Conservation (phyloP, 2,113 vertebrate genomes). For the Rattus norvegicus region DNA sequence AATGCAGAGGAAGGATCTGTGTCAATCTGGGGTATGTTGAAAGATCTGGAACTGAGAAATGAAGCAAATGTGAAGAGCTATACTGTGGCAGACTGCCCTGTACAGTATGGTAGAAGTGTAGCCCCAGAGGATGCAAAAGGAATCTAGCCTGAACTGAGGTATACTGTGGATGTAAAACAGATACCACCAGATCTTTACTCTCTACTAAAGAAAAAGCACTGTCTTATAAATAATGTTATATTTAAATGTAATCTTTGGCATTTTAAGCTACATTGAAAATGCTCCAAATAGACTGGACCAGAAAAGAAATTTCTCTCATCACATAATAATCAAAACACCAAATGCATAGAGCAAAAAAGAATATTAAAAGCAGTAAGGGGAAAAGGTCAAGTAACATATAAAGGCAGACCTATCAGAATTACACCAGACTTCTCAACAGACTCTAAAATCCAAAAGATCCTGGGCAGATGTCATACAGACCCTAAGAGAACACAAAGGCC, state of each 20-base stretch:
- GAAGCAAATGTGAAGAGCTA: not conserved
- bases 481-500: no score
- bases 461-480: no score
- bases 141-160: not conserved
- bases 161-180: not conserved
- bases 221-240: not conserved
- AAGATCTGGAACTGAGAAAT: not conserved
- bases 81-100: accelerated
- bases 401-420: no score
- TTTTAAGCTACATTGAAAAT: not conserved
- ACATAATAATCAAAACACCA: no score
- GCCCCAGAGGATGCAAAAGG: not conserved
- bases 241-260: not conserved
- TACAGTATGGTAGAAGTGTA: not conserved
- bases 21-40: not conserved
- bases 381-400: no score
- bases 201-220: not conserved
- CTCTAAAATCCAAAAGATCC: no score
- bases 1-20: not conserved
- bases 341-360: no score
- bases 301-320: no score
- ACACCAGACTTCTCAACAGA: no score
- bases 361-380: no score
- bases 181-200: not conserved
- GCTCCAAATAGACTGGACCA: no score